Base-by-base conservation (phyloP, 2,888 invertebrate genomes). In the Chloroclysta siterata region DNA sequence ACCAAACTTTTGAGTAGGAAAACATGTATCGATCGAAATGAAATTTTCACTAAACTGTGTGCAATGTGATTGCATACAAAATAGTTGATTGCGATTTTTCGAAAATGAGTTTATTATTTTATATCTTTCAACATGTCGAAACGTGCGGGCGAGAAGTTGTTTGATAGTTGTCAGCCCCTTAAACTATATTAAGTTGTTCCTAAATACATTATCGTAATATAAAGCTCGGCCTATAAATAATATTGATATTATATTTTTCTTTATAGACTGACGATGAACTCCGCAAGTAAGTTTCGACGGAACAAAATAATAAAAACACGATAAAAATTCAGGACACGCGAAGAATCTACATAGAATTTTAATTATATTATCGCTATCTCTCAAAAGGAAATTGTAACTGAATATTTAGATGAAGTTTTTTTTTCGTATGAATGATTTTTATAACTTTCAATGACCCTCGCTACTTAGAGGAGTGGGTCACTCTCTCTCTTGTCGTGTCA, bases 341-440 rank as follows among this genome's bases (percentile, higher is more conserved):
- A 60, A 44, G 54, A 55, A 55, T 58, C 56, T 53, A 17, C 54
- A 44, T 50, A 58, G 60, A 65, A 60, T 65, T 55, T 41, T 55
- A 66, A 69, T 69, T 63, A 66, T 66, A 69, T 65, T 66, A 66
- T 51, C 64, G 60, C 56, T 66, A 44, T 64, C 53, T 50, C 46
- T 47, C 58, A 48, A 63, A 64, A 61, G 58, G 56, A 69, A 65
- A 65, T 29, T 44, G 55, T 62, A 66, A 63, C 58, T 65, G 66
- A 46, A 53, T 60, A 53, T 64, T 60, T 28, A 47, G 56, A 59
- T 58, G 13, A 59, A 65, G 58, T 56, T 59, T 3, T 5, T 13
- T 42, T 59, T 52, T 36, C n/a, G 17, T 15, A 36, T 36, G 0
- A 50, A 22, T 22, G 1, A 15, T 46, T 46, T 46, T 46, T 11